Conservation (phyloP, 2,888 invertebrate genomes). For the Leptopilina syphax region DNA sequence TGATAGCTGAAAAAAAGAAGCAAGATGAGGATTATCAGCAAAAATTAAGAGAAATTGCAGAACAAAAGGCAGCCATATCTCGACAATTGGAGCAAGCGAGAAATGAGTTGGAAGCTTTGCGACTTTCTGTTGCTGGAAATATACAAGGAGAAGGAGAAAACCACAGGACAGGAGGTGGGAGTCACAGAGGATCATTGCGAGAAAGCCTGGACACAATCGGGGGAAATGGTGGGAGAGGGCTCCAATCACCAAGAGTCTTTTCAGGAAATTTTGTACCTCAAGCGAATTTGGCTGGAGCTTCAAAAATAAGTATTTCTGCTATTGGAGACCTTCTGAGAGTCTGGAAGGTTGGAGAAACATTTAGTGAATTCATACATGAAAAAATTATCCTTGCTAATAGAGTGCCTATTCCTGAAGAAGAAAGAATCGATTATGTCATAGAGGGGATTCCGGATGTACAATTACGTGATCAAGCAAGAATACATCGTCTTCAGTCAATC, state of each 20-base stretch:
- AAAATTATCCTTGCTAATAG: constrained; percentile 50
- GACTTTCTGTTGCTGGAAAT: neutral
- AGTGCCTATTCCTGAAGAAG: constrained; percentile 45
- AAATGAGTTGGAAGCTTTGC: neutral
- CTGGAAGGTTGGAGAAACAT: constrained; percentile 51
- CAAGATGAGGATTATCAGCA: neutral
- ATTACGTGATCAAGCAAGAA: neutral
- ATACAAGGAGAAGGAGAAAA: neutral
- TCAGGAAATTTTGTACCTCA: neutral
- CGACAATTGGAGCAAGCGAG: neutral
- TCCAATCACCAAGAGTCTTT: neutral
- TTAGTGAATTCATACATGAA: constrained; percentile 51
- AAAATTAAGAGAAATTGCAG: neutral
- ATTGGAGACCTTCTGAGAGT: constrained; percentile 49
- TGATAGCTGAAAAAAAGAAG: neutral
- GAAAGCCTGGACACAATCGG: neutral
- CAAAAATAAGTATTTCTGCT: constrained; percentile 42
- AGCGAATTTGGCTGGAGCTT: neutral
- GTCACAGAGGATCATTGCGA: neutral
- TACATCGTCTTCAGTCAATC: neutral
- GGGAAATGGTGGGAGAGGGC: neutral
- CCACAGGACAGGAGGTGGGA: neutral
- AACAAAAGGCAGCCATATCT: neutral
- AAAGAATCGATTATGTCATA: neutral
- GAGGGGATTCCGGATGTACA: neutral